Percentiles rank a stretch among this genome's conserved stretches.
Conservation (phyloP, 1,140 invertebrate species). For the Steinernema khuongi region DNA sequence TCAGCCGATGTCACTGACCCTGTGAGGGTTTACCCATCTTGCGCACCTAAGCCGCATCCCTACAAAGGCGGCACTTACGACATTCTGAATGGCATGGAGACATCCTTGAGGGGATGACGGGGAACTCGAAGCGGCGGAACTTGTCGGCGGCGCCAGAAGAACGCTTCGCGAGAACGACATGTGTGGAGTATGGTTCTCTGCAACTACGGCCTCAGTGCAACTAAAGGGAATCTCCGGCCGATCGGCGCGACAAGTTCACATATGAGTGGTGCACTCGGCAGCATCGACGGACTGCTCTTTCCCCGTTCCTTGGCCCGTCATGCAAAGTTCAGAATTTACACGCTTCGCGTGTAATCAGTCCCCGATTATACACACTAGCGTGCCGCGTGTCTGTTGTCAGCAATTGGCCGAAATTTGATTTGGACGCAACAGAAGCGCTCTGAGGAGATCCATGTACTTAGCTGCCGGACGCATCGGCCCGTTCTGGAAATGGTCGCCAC, state of each 20-base stretch:
- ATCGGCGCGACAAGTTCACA: background rate
- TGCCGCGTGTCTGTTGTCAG: background rate
- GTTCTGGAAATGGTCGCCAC: too few species aligned
- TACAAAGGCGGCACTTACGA: background rate
- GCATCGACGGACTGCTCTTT: background rate
- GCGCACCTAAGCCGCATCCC: too few species aligned
- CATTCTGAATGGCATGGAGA: background rate
- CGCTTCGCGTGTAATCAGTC: slow-evolving; percentile 12
- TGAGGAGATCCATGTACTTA: background rate
- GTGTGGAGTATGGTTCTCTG: background rate
- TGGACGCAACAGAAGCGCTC: background rate
- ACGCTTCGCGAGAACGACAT: background rate
- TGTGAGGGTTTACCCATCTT: too few species aligned
- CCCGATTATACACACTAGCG: background rate
- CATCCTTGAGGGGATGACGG: slow-evolving; percentile 10
- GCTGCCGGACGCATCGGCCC: background rate
- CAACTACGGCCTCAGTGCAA: slow-evolving; percentile 4
- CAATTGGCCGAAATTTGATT: background rate
- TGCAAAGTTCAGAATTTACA: slow-evolving; percentile 2
- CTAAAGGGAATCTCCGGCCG: background rate
- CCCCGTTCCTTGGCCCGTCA: background rate
- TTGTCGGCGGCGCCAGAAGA: background rate
- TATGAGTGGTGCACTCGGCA: background rate
- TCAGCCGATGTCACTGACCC: too few species aligned
- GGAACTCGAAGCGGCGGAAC: background rate